Percentiles rank a stretch among this genome's conserved stretches.
Evolutionary conservation across 2,797 vertebrate genomes (phyloP).

Genomic region (Petrocephalus schoutedeni): DNA sequence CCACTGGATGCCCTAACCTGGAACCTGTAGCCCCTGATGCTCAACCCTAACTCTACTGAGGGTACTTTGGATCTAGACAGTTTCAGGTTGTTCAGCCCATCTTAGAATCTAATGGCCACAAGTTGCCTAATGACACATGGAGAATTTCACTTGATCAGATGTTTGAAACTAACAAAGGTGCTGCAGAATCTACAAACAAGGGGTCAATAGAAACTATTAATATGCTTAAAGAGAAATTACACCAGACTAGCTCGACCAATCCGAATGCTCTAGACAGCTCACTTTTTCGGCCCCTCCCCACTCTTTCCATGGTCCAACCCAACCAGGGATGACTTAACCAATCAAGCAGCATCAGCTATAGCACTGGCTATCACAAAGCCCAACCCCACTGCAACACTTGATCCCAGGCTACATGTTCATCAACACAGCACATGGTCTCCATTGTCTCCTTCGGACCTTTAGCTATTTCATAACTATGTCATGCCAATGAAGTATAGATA

Average conservation of each 20-base stretch:
- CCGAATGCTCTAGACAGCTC: not conserved
- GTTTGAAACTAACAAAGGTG: not conserved
- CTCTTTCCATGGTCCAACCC: not conserved
- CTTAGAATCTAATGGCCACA: not conserved
- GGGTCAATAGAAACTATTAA: not conserved
- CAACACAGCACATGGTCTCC: not conserved
- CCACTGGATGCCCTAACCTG: not conserved
- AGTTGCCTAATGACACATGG: not conserved
- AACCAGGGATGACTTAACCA: not conserved
- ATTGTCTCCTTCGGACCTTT: not conserved
- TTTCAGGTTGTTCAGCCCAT: no score
- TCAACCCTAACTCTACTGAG: not conserved
- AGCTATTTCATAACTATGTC: not conserved
- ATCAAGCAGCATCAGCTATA: not conserved
- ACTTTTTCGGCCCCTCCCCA: not conserved
- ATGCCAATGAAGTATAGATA: not conserved
- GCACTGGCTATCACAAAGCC: not conserved
- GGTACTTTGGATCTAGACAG: not conserved
- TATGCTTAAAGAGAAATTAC: not conserved
- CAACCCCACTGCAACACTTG: not conserved
- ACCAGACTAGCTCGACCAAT: not conserved
- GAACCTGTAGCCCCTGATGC: not conserved
- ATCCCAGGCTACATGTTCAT: not conserved
- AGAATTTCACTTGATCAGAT: not conserved
- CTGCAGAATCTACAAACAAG: not conserved